Percentiles rank a stretch among this genome's conserved stretches.
Conservation (phyloP, 2,113 vertebrate species). For the Clinocottus analis region DNA sequence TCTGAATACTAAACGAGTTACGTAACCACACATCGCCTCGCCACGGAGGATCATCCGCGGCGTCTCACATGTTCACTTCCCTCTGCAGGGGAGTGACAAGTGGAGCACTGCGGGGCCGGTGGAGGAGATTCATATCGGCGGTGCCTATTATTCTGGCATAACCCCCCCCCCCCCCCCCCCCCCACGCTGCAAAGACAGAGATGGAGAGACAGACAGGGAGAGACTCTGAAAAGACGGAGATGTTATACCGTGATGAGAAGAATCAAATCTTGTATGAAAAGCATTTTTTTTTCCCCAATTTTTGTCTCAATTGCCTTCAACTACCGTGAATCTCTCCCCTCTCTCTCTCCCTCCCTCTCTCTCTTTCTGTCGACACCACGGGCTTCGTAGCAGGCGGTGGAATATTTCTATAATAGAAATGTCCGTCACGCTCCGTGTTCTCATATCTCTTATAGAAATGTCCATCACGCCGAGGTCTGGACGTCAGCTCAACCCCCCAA, state of each 20-base stretch:
- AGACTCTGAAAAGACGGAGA: constrained; percentile 39
- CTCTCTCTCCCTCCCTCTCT: background rate
- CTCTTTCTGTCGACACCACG: constrained; percentile 27
- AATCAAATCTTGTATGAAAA: constrained; percentile 39
- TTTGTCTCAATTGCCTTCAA: constrained; percentile 20
- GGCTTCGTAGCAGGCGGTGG: constrained; percentile 29
- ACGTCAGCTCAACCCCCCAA: constrained; percentile 49
- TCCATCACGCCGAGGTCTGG: constrained; percentile 58
- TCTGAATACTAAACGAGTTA: constrained; percentile 67
- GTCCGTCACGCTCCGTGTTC: constrained; percentile 70
- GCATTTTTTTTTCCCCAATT: constrained; percentile 26
- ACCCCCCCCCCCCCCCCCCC: too few relatives aligned
- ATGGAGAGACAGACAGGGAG: constrained; percentile 8
- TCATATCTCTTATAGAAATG: constrained; percentile 66
- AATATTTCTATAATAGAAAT: constrained; percentile 71
- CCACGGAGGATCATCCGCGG: constrained; percentile 55
- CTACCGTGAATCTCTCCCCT: background rate
- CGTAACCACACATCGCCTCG: constrained; percentile 43
- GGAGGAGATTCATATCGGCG: constrained; percentile 51
- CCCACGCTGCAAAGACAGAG: constrained; percentile 24
- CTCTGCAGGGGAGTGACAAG: constrained; percentile 64
- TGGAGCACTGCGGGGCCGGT: constrained; percentile 43
- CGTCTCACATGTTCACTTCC: constrained; percentile 60
- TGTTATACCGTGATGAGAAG: constrained; percentile 35
- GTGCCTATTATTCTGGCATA: constrained; percentile 41